Base-by-base conservation (phyloP, 64 coral and sea anemone genomes). In the Astreopora myriophthalma region DNA sequence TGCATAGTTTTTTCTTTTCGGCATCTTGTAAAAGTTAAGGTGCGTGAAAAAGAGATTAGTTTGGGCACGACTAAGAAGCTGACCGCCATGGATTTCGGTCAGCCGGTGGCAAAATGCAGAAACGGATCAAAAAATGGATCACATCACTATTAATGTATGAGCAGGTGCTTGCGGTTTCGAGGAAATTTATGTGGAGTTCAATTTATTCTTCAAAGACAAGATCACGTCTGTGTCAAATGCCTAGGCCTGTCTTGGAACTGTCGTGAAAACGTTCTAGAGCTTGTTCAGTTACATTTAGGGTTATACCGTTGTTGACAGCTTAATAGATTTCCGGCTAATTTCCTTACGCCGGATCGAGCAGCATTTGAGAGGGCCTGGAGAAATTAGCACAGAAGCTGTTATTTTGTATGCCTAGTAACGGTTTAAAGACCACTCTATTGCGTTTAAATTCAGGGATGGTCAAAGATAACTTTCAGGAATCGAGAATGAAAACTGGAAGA, bases 171-270 rank as follows among this genome's bases (percentile, higher is more conserved):
- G 27, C 7, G 6, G 5, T 22, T 60, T 80, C 12, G 31, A 22
- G 37, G 34, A 36, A 31, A 6, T 64, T 83, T 65, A 37, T 83
- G 37, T 83, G 55, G 32, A 38, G 7, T 83, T 64, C 57, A 38
- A 60, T 83, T 38, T 52, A 65, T 11, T 64, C 3, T 37, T 37
- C 25, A 4, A 65, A 65, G 22, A 19, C 30, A 83, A 64, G 34
- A n/a, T 65, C 22, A 83, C 55, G 61, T 23, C 25, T 83, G 31
- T 83, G 55, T 64, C 57, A 65, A 83, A 83, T 83, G 57, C 20
- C 79, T 25, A 83, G 64, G 57, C 20, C 79, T 25, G 48, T 35
- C 77, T 17, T 58, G 51, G 7, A 34, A 78, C 12, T 33, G 48
- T 30, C 70, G 29, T 22, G 25, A 24, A 26, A 30, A 14, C 49